These are phyloP conservation scores for Eublepharis macularius DNA, from an alignment of 2,113 vertebrate genomes.

Conservation along the genomic window DNA sequence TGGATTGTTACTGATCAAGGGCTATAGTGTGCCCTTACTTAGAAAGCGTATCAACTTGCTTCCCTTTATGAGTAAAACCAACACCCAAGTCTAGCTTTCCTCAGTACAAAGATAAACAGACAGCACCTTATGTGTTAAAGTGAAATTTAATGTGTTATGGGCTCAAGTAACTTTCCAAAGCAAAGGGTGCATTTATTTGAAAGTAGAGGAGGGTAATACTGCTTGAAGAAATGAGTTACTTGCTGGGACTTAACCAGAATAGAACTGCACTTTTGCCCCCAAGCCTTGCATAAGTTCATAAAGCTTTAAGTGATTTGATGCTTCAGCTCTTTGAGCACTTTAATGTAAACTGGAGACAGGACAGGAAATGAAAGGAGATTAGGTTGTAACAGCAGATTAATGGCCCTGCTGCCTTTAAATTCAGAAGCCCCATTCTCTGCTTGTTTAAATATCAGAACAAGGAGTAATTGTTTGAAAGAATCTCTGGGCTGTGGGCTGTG, in stretches of 20 bases:
- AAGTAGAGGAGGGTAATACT: not conserved
- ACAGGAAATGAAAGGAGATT: constrained; percentile 29
- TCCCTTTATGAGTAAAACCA: not conserved
- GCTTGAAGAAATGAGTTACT: not conserved
- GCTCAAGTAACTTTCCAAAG: not conserved
- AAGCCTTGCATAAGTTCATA: not conserved
- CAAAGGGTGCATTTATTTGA: not conserved
- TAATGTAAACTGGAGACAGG: constrained; percentile 14
- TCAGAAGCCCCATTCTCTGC: constrained; percentile 15
- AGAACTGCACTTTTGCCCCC: not conserved
- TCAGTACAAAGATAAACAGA: not conserved
- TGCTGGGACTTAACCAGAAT: not conserved
- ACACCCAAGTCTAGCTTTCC: not conserved
- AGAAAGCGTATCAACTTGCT: not conserved
- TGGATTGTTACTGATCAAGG: not conserved
- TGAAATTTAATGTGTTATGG: not conserved
- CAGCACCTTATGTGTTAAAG: not conserved
- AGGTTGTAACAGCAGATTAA: constrained; percentile 13
- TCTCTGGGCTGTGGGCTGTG: constrained; percentile 8
- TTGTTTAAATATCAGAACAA: constrained; percentile 31
- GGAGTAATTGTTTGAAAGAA: constrained; percentile 21
- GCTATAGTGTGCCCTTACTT: not conserved
- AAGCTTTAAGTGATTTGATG: not conserved
- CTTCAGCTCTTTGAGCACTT: constrained; percentile 1
- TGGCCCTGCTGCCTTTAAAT: not conserved